phyloP scores from a whole-genome alignment of 2,888 invertebrate species.

The Drosophila macrospina region DNA sequence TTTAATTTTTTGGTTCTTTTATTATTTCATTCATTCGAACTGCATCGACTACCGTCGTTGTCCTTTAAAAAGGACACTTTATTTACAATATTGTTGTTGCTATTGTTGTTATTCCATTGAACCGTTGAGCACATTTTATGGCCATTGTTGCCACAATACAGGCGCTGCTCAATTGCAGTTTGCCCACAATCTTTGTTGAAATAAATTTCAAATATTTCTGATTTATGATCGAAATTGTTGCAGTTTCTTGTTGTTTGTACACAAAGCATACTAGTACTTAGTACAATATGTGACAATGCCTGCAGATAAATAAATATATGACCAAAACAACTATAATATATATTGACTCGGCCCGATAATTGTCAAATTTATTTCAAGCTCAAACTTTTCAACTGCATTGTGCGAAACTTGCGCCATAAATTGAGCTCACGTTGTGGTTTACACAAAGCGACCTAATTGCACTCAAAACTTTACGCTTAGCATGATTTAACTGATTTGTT shows the following conservation, averaged over 20 bases:
- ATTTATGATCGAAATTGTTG: constrained; percentile 65
- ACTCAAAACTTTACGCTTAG: constrained; percentile 7
- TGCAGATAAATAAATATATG: constrained; percentile 50
- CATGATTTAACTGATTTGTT: background rate
- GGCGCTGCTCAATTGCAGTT: constrained; percentile 37
- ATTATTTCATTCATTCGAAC: background rate
- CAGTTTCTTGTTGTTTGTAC: constrained; percentile 5
- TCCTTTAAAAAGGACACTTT: constrained; percentile 69
- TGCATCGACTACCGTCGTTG: constrained; percentile 43
- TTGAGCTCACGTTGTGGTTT: background rate
- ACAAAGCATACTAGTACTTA: constrained; percentile 21
- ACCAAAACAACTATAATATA: constrained; percentile 15
- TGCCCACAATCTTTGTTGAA: constrained; percentile 69
- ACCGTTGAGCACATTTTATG: constrained; percentile 56
- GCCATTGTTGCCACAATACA: constrained; percentile 37
- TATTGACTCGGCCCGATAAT: constrained; percentile 39
- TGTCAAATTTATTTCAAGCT: constrained; percentile 40
- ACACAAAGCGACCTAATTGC: background rate
- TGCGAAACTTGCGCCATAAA: constrained; percentile 28
- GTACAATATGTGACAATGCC: constrained; percentile 41
- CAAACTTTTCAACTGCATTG: constrained; percentile 29
- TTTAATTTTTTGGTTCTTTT: constrained; percentile 25
- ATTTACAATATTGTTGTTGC: constrained; percentile 45
- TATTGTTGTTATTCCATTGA: constrained; percentile 3
- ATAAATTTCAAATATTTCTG: constrained; percentile 74